phyloP scores from a whole-genome alignment of 2,113 vertebrate species.

The human (Homo sapiens) region DNA sequence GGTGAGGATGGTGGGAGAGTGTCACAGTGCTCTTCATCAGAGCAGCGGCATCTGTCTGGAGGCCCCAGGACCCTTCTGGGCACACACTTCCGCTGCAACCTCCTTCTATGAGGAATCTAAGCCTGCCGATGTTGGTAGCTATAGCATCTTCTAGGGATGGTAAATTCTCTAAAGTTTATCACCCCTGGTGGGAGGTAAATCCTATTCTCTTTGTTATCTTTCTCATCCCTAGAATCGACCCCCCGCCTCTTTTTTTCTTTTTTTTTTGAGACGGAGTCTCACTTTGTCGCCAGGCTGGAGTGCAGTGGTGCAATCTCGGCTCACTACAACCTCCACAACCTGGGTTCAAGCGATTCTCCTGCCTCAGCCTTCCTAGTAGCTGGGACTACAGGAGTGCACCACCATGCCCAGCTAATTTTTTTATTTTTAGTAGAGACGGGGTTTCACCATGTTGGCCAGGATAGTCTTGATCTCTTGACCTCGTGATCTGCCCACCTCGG shows the following conservation, averaged over 20 bases:
- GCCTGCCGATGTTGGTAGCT: not conserved
- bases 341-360: no score
- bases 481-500: no score
- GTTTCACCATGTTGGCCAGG: no score
- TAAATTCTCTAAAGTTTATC: not conserved
- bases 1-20: not conserved
- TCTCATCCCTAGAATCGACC: not conserved
- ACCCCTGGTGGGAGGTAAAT: not conserved
- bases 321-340: no score
- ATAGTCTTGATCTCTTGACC: no score
- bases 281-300: no score
- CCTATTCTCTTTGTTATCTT: not conserved
- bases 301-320: no score
- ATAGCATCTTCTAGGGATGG: not conserved
- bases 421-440: no score
- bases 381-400: no score
- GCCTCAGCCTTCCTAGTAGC: no score
- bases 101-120: not conserved
- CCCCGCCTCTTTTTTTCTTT: not conserved
- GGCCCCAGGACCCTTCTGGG: not conserved
- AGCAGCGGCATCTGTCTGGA: not conserved
- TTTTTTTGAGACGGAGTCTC: no score
- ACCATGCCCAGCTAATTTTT: no score
- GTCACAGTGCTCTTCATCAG: not conserved
- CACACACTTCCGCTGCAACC: not conserved